phyloP scores from a whole-genome alignment of 2,113 vertebrate species.

The Cheilinus undulatus region DNA sequence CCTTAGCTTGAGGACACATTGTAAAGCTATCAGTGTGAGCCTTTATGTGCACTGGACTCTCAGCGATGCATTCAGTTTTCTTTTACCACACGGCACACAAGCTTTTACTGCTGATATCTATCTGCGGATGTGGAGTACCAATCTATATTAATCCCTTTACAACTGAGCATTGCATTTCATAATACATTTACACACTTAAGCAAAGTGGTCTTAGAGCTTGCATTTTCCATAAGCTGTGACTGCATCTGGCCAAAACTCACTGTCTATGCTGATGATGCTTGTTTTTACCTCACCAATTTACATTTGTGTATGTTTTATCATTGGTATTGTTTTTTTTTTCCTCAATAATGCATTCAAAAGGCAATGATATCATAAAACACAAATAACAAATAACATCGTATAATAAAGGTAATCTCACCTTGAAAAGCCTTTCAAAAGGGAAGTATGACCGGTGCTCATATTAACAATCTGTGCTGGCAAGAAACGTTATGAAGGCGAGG shows the following conservation, averaged over 20 bases:
- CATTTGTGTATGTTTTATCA: background rate
- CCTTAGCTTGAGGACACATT: slow-evolving; percentile 1
- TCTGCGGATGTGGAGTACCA: background rate
- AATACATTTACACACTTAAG: background rate
- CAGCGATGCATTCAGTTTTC: background rate
- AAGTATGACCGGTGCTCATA: no score
- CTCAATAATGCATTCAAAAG: background rate
- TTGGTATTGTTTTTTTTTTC: background rate
- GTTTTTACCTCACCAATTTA: background rate
- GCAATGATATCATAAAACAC: no score
- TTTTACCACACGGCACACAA: background rate
- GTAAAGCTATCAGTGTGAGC: background rate
- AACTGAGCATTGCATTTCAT: background rate
- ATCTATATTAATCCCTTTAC: slow-evolving; percentile 1
- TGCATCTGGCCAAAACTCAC: background rate
- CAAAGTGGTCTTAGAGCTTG: background rate
- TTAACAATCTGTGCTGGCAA: no score
- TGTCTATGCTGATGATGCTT: background rate
- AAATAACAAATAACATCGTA: no score
- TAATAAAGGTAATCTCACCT: no score
- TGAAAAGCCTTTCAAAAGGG: no score
- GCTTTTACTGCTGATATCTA: background rate
- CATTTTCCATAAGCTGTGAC: background rate
- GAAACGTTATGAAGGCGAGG: no score
- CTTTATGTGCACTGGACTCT: background rate